Evolutionary conservation across 1,140 invertebrate genomes (phyloP).

Genomic region (Ooceraea biroi): DNA sequence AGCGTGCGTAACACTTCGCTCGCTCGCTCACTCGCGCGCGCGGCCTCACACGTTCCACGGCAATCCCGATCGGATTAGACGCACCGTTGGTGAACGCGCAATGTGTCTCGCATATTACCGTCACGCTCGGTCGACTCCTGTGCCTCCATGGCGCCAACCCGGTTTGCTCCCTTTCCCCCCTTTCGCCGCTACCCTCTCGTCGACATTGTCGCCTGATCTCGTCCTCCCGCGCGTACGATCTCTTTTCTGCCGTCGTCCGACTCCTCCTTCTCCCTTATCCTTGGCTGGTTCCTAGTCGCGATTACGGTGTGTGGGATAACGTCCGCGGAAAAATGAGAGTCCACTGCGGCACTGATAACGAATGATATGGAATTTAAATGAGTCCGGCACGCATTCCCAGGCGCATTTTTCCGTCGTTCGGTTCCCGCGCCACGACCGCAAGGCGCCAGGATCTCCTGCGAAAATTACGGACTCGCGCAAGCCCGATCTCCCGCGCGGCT

Average conservation of each 20-base stretch:
- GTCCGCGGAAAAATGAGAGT: not conserved
- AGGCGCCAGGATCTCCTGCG: slow-evolving; percentile 34
- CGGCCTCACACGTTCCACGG: slow-evolving; percentile 67
- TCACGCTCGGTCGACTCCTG: slow-evolving; percentile 74
- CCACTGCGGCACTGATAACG: slow-evolving; percentile 43
- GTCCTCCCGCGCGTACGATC: slow-evolving; percentile 33
- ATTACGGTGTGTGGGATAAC: slow-evolving; percentile 51
- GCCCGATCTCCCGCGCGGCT: slow-evolving; percentile 13
- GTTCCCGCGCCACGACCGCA: not conserved
- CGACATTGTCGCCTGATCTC: not conserved
- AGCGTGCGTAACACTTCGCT: slow-evolving; percentile 62
- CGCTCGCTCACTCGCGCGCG: slow-evolving; percentile 9
- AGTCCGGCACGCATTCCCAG: slow-evolving; percentile 21
- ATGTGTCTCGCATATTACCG: slow-evolving; percentile 80
- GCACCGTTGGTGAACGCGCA: slow-evolving; percentile 74
- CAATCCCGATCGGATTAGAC: slow-evolving; percentile 76
- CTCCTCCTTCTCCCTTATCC: not conserved
- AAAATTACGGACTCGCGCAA: slow-evolving; percentile 40
- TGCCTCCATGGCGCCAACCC: slow-evolving; percentile 69
- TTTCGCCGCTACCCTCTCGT: not conserved
- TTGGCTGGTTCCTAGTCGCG: slow-evolving; percentile 25
- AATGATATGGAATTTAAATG: slow-evolving; percentile 64
- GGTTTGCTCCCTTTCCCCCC: slow-evolving; percentile 48
- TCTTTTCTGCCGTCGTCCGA: not conserved
- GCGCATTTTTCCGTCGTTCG: not conserved